Evolutionary conservation across 1,140 invertebrate species (phyloP).

Genomic region (Heliconius hermathena): DNA sequence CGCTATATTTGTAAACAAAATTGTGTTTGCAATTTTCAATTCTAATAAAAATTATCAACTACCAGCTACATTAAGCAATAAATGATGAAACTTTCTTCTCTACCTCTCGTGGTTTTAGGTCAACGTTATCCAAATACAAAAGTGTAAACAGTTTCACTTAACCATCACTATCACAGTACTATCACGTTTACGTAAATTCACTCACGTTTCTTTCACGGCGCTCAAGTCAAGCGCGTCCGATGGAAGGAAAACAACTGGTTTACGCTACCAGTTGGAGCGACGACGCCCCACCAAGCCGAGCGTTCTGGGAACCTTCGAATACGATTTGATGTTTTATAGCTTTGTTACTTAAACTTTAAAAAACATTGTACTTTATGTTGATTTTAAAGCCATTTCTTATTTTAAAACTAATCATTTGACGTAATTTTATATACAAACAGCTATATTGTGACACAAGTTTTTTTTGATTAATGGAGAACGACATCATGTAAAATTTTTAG

Average conservation of each 20-base stretch:
- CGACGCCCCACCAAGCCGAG: conserved; percentile 53
- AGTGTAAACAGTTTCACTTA: conserved; percentile 56
- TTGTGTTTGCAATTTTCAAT: background rate
- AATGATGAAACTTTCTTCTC: background rate
- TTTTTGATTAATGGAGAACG: too few relatives aligned
- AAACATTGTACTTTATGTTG: too few relatives aligned
- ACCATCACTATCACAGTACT: conserved; percentile 59
- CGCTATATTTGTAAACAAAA: conserved; percentile 32
- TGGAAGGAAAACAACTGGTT: conserved; percentile 58
- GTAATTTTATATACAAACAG: too few relatives aligned
- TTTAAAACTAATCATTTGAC: background rate
- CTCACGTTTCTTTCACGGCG: conserved; percentile 38
- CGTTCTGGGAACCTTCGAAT: background rate
- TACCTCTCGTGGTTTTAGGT: background rate
- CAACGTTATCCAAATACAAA: conserved; percentile 13
- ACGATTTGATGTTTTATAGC: background rate
- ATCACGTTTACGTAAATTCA: conserved; percentile 41
- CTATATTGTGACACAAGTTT: too few relatives aligned
- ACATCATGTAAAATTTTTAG: too few relatives aligned
- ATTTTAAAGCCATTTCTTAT: too few relatives aligned
- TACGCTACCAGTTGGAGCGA: conserved; percentile 44
- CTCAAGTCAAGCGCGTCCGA: conserved; percentile 46
- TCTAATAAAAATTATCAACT: background rate
- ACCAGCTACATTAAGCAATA: background rate
- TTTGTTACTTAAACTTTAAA: background rate